These are phyloP conservation scores for Eudemis profundana DNA, from an alignment of 2,888 invertebrate species.

Conservation along the genomic window DNA sequence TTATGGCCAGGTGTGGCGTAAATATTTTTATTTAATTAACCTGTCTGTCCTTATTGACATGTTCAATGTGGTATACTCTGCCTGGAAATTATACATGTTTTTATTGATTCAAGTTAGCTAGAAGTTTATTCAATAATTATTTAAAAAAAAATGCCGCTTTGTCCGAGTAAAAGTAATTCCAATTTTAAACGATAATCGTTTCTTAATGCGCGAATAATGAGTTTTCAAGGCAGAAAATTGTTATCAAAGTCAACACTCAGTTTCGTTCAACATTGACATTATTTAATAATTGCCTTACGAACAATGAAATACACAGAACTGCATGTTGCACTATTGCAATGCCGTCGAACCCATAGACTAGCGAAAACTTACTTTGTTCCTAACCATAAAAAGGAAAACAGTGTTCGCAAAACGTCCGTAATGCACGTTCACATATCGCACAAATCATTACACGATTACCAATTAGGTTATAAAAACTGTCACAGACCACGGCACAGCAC, in stretches of 20 bases:
- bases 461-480: slow-evolving; percentile 47
- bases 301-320: slow-evolving; percentile 33
- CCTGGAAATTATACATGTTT: too few species aligned
- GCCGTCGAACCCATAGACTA: slow-evolving; percentile 57
- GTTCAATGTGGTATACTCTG: too few species aligned
- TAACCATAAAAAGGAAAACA: slow-evolving; percentile 71
- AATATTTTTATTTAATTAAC: too few species aligned
- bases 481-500: slow-evolving; percentile 59
- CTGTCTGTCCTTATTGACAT: too few species aligned
- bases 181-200: background rate
- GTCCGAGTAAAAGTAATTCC: background rate
- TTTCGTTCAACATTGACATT: slow-evolving; percentile 15
- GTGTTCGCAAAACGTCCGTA: slow-evolving; percentile 61
- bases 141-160: background rate
- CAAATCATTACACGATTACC: slow-evolving; percentile 56
- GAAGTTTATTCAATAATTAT: too few species aligned
- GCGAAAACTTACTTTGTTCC: slow-evolving; percentile 59
- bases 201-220: slow-evolving; percentile 24
- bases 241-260: background rate
- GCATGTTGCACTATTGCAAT: slow-evolving; percentile 47
- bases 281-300: slow-evolving; percentile 9
- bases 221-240: slow-evolving; percentile 20
- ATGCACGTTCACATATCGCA: slow-evolving; percentile 67
- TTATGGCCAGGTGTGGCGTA: too few species aligned
- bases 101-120: too few species aligned